Conservation (phyloP, 2,113 vertebrate species). For the Orcinus orca region DNA sequence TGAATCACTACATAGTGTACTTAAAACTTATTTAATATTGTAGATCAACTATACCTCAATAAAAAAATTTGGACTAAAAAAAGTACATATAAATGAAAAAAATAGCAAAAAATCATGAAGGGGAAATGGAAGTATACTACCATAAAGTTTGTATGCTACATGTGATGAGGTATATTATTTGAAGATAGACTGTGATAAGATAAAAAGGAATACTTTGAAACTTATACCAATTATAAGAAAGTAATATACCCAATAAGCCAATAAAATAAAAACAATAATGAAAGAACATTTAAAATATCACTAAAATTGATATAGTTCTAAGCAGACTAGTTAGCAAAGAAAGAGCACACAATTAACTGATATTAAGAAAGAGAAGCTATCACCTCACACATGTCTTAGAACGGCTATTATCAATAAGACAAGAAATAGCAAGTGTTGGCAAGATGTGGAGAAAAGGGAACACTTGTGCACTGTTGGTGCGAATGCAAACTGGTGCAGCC, state of each 20-base stretch:
- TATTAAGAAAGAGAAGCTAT: neutral
- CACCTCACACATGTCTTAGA: neutral
- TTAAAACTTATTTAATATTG: too few species aligned
- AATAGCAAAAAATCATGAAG: neutral
- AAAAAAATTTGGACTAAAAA: too few species aligned
- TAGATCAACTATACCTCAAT: too few species aligned
- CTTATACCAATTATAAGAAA: neutral
- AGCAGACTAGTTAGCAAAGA: neutral
- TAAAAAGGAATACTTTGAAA: neutral
- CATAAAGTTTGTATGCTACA: neutral
- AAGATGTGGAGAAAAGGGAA: neutral
- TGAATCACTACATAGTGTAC: too few species aligned
- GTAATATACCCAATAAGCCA: neutral
- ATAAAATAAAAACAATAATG: neutral
- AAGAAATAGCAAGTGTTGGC: neutral
- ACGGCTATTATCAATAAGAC: neutral
- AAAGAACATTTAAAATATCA: conserved; percentile 2
- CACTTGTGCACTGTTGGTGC: neutral
- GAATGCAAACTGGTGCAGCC: neutral
- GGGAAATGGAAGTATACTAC: neutral
- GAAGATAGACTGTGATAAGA: neutral
- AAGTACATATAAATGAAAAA: neutral
- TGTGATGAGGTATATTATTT: neutral
- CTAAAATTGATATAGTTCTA: neutral
- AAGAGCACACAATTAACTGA: neutral